These are phyloP conservation scores for Cinclus mexicanus DNA, from an alignment of 2,113 vertebrate genomes.

Conservation along the genomic window DNA sequence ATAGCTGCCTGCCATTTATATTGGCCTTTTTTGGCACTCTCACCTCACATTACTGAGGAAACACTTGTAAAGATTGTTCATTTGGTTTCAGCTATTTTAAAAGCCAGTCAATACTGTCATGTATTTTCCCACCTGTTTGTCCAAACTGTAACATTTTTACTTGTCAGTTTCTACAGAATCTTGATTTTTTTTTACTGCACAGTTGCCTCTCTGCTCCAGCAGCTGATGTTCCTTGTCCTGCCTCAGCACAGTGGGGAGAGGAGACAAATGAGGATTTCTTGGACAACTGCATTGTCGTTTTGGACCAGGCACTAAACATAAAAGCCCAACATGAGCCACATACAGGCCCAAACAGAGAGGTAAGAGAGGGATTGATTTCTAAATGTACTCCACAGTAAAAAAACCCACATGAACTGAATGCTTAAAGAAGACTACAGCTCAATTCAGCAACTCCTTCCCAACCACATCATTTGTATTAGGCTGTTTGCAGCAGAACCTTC, in stretches of 20 bases:
- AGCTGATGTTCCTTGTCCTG: background rate
- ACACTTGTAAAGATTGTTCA: background rate
- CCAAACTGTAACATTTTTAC: background rate
- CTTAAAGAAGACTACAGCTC: too few species aligned
- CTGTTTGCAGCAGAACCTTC: background rate
- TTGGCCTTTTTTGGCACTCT: background rate
- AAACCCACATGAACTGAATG: background rate
- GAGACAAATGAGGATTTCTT: background rate
- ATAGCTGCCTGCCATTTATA: background rate
- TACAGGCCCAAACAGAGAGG: background rate
- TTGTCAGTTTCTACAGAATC: slow-evolving; percentile 10
- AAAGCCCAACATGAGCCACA: background rate
- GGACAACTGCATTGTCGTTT: background rate
- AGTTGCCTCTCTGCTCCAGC: background rate
- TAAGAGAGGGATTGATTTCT: background rate
- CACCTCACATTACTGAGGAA: background rate
- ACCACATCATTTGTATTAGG: background rate
- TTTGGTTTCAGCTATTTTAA: background rate
- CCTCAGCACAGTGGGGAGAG: background rate
- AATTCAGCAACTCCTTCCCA: background rate
- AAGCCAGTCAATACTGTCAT: background rate
- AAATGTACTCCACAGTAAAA: background rate
- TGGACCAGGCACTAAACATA: background rate
- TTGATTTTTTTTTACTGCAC: background rate
- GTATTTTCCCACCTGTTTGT: slow-evolving; percentile 4